Percentiles rank a stretch among this genome's conserved stretches.
phyloP scores from a whole-genome alignment of 2,888 invertebrate genomes.

The Drosophila infuscata region DNA sequence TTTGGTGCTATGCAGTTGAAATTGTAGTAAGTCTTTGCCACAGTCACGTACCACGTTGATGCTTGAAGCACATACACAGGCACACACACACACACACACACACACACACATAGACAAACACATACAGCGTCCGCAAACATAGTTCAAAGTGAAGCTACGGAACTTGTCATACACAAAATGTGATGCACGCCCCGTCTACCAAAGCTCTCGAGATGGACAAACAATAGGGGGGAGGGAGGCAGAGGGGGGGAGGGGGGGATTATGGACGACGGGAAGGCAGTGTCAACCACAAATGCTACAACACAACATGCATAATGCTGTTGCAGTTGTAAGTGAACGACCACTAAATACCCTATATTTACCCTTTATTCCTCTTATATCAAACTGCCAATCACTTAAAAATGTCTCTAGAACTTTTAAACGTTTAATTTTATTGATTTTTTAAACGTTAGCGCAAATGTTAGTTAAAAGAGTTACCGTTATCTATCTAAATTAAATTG shows the following conservation, averaged over 20 bases:
- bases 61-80: constrained; percentile 38
- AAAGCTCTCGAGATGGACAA: constrained; percentile 11
- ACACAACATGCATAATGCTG: not conserved
- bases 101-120: constrained; percentile 14
- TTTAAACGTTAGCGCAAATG: not conserved
- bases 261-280: constrained; percentile 23
- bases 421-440: not conserved
- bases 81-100: constrained; percentile 3
- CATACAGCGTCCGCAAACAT: constrained; percentile 31
- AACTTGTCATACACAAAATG: constrained; percentile 60
- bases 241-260: not conserved
- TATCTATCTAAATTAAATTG: not conserved
- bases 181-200: constrained; percentile 42
- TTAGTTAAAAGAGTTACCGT: not conserved
- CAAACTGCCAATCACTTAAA: not conserved
- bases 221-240: not conserved
- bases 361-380: not conserved
- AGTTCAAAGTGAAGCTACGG: constrained; percentile 54
- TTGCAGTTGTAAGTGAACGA: too few relatives aligned
- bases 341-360: not conserved
- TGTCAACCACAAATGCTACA: constrained; percentile 42
- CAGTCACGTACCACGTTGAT: constrained; percentile 46
- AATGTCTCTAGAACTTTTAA: not conserved
- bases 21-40: constrained; percentile 46
- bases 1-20: constrained; percentile 45